These are phyloP conservation scores for Drosophila sp. DNA, from an alignment of 1,140 invertebrate genomes.

Conservation along the genomic window DNA sequence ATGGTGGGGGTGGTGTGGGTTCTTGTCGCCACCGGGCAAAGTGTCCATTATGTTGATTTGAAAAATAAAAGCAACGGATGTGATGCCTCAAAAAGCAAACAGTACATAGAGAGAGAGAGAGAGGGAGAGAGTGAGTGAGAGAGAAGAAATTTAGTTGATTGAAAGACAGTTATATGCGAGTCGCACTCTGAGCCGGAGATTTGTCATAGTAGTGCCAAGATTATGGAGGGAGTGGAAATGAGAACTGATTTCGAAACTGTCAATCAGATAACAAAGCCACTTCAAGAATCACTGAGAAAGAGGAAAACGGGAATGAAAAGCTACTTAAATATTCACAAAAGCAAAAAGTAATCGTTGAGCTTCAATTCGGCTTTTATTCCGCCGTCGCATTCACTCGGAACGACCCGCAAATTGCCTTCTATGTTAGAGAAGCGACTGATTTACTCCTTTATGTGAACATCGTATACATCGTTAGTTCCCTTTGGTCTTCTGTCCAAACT, in stretches of 20 bases:
- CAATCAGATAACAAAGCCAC: slow-evolving; percentile 50
- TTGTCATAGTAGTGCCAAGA: slow-evolving; percentile 34
- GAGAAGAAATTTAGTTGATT: slow-evolving; percentile 70
- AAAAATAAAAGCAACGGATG: slow-evolving; percentile 76
- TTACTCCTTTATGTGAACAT: no score
- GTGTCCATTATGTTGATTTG: slow-evolving; percentile 83
- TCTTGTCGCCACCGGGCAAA: slow-evolving; percentile 68
- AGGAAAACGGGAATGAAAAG: not conserved
- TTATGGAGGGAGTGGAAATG: slow-evolving; percentile 7
- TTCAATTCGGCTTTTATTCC: not conserved
- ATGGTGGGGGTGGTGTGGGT: no score
- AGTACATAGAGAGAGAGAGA: slow-evolving; percentile 1
- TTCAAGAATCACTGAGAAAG: slow-evolving; percentile 5
- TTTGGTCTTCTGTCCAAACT: not conserved
- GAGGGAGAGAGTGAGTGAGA: slow-evolving; percentile 1
- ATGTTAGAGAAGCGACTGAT: no score
- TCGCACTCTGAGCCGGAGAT: slow-evolving; percentile 24
- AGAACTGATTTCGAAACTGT: slow-evolving; percentile 47
- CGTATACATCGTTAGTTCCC: no score
- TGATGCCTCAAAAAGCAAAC: slow-evolving; percentile 58
- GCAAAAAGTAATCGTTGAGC: slow-evolving; percentile 7
- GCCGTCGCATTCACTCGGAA: not conserved
- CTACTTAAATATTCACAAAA: slow-evolving; percentile 34
- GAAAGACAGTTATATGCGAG: slow-evolving; percentile 67
- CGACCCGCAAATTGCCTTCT: not conserved